These are phyloP conservation scores for Alces alces DNA, from an alignment of 2,113 vertebrate genomes.

Conservation along the genomic window DNA sequence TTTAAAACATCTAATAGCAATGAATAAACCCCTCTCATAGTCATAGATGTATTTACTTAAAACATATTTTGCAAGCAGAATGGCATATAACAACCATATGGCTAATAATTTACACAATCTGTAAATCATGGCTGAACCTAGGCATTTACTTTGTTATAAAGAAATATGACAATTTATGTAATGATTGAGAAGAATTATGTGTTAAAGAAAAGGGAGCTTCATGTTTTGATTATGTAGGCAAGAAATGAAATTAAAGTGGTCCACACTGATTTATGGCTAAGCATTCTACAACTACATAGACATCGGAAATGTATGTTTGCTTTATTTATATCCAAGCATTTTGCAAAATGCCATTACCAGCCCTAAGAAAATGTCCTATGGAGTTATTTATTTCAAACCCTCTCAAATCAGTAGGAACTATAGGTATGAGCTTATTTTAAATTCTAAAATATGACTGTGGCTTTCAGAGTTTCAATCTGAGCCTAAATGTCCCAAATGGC, in stretches of 20 bases:
- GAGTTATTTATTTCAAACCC: not conserved
- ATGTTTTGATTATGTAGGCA: constrained; percentile 70
- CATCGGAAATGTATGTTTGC: not conserved
- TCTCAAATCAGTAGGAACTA: not conserved
- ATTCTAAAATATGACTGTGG: not conserved
- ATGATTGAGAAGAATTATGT: constrained; percentile 73
- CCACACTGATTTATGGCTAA: constrained; percentile 9
- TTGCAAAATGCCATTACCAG: not conserved
- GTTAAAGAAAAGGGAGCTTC: constrained; percentile 62
- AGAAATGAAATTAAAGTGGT: constrained; percentile 65
- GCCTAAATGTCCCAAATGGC: not conserved
- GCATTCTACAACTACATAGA: not conserved
- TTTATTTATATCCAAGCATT: constrained; percentile 24
- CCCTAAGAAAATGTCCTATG: not conserved
- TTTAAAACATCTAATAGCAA: constrained; percentile 46
- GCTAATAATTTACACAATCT: constrained; percentile 36
- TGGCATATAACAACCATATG: constrained; percentile 31
- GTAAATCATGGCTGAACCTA: constrained; percentile 58
- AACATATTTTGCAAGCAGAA: constrained; percentile 49
- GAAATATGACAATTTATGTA: constrained; percentile 67
- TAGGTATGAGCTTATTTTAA: not conserved
- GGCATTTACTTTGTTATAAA: constrained; percentile 63
- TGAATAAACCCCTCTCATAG: not conserved
- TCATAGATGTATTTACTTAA: constrained; percentile 49
- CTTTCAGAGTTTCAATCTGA: not conserved